Evolutionary conservation across 2,888 invertebrate genomes (phyloP).

Genomic region (Ligdia adustata): DNA sequence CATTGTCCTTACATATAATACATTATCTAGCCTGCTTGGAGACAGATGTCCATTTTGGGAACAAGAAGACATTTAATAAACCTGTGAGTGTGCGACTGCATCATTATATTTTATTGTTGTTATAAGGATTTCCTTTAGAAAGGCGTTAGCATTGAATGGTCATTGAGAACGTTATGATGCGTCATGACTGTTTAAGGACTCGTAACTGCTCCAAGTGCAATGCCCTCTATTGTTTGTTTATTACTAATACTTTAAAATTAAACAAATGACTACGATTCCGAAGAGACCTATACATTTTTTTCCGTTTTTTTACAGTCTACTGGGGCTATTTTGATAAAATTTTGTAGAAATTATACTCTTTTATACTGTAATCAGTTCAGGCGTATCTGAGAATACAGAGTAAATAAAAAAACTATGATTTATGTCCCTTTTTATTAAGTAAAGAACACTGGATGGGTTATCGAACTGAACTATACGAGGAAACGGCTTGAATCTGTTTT

Average conservation of each 20-base stretch:
- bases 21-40: neutral
- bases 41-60: slow-evolving; percentile 11
- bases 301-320: no score
- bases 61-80: slow-evolving; percentile 12
- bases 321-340: no score
- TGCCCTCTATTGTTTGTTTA: neutral
- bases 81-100: neutral
- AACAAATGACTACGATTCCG: no score
- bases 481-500: no score
- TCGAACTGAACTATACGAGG: no score
- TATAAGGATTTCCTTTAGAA: slow-evolving; percentile 16
- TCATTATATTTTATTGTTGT: slow-evolving; percentile 1
- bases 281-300: no score
- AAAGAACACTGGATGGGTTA: no score
- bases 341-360: no score
- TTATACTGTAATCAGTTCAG: no score
- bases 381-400: neutral
- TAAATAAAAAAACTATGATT: neutral
- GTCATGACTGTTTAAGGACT: neutral
- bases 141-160: slow-evolving; percentile 7
- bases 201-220: neutral
- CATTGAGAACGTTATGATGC: slow-evolving; percentile 1
- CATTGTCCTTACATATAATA: neutral
- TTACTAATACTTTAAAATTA: no score
- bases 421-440: neutral